Conservation (phyloP, 2,888 invertebrate species). For the Euzetes globulus region DNA sequence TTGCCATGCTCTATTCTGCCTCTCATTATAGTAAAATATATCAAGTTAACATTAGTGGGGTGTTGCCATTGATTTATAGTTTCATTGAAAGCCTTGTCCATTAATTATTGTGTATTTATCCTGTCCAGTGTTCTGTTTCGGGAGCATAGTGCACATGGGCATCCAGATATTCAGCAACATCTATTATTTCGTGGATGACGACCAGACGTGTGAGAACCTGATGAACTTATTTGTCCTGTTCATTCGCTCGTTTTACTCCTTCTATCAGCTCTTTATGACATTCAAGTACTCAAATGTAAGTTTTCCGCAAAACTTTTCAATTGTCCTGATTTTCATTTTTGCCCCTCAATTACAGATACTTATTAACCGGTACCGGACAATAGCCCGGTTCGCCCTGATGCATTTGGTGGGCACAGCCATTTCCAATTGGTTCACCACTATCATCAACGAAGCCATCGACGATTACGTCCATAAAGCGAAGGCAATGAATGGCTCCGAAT, state of each 20-base stretch:
- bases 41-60: too few relatives aligned
- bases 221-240: slow-evolving; percentile 56
- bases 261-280: slow-evolving; percentile 67
- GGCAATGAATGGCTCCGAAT: neutral
- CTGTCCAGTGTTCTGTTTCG: slow-evolving; percentile 71
- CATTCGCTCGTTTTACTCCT: slow-evolving; percentile 64
- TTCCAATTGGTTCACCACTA: slow-evolving; percentile 72
- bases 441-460: slow-evolving; percentile 64
- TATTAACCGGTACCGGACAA: slow-evolving; percentile 54
- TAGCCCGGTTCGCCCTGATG: slow-evolving; percentile 67
- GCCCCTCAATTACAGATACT: slow-evolving; percentile 51
- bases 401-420: slow-evolving; percentile 69
- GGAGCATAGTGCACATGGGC: slow-evolving; percentile 66
- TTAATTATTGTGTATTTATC: too few relatives aligned
- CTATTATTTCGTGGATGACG: slow-evolving; percentile 53
- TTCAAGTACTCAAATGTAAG: slow-evolving; percentile 74
- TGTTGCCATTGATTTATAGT: too few relatives aligned
- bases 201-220: slow-evolving; percentile 55
- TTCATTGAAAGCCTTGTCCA: too few relatives aligned
- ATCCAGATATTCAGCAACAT: slow-evolving; percentile 63
- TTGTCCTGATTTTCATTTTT: neutral
- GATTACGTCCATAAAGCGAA: slow-evolving; percentile 49
- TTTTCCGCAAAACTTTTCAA: too few relatives aligned
- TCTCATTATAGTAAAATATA: too few relatives aligned
- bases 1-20: too few relatives aligned